Evolutionary conservation across 2,113 vertebrate species (phyloP).

Genomic region (Monarcha castaneiventris): DNA sequence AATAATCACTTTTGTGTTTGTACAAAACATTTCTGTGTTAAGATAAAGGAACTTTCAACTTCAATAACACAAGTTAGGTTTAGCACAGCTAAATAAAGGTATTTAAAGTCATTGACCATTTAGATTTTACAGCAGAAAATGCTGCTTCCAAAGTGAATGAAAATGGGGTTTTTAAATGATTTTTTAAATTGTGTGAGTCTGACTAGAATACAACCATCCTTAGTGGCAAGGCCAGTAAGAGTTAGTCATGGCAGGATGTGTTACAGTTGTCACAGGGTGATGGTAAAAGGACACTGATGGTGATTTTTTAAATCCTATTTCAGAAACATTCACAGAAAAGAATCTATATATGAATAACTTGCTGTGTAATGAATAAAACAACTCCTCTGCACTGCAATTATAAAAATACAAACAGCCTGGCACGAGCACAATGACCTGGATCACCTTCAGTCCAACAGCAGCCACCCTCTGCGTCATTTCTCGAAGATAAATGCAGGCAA

Average conservation of each 20-base stretch:
- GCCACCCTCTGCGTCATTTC: neutral
- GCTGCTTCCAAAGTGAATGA: neutral
- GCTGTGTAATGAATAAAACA: neutral
- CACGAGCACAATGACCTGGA: neutral
- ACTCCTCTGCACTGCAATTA: neutral
- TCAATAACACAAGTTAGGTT: neutral
- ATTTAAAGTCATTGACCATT: neutral
- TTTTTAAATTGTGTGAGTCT: neutral
- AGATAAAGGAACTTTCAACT: neutral
- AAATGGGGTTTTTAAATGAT: accelerated
- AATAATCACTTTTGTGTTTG: neutral
- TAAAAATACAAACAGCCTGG: neutral
- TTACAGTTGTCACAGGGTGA: accelerated
- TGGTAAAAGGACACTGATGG: neutral
- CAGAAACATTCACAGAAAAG: neutral
- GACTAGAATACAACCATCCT: neutral
- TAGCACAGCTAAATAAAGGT: neutral
- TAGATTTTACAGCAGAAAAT: neutral
- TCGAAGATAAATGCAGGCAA: neutral
- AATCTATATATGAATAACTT: neutral
- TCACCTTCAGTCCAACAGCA: neutral
- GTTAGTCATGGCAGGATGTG: neutral
- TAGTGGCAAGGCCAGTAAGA: neutral
- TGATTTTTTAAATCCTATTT: neutral
- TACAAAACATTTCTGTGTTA: neutral